Evolutionary conservation across 64 coral and sea anemone genomes (phyloP).

Genomic region (Exaiptasia diaphana): DNA sequence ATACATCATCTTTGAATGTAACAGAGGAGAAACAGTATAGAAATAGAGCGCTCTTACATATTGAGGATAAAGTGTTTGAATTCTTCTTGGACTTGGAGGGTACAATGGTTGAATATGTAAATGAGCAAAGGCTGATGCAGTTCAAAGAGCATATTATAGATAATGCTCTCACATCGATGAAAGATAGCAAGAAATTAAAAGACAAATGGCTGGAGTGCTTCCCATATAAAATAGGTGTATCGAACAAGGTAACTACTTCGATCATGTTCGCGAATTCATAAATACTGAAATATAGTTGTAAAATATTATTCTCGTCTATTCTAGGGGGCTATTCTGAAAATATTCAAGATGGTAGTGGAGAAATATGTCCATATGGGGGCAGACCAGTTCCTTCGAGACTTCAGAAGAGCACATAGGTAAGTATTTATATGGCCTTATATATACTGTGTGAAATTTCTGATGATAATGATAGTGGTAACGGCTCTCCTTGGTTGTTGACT

Average conservation of each 20-base stretch:
- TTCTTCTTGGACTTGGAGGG: constrained; percentile 45
- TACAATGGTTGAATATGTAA: background rate
- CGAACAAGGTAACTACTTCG: background rate
- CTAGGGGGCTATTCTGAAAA: background rate
- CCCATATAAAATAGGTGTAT: background rate
- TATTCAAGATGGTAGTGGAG: background rate
- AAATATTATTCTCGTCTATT: background rate
- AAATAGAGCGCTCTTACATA: constrained; percentile 16
- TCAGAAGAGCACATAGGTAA: no score
- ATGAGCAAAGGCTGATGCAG: background rate
- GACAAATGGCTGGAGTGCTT: constrained; percentile 29
- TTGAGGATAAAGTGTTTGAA: constrained; percentile 37
- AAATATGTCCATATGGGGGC: background rate
- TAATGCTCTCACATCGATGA: background rate
- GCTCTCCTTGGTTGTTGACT: no score
- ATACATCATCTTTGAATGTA: background rate
- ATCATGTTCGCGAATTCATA: background rate
- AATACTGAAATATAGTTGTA: background rate
- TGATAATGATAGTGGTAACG: no score
- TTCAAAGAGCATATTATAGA: background rate
- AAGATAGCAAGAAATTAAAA: background rate
- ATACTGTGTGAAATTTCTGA: no score
- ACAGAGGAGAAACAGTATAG: constrained; percentile 56
- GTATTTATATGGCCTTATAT: no score
- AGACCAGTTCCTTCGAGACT: background rate